A percentile compares a stretch with the other conserved stretches of the same genome.
phyloP scores from a whole-genome alignment of 2,113 vertebrate species.

The Eudyptes chrysolophus region DNA sequence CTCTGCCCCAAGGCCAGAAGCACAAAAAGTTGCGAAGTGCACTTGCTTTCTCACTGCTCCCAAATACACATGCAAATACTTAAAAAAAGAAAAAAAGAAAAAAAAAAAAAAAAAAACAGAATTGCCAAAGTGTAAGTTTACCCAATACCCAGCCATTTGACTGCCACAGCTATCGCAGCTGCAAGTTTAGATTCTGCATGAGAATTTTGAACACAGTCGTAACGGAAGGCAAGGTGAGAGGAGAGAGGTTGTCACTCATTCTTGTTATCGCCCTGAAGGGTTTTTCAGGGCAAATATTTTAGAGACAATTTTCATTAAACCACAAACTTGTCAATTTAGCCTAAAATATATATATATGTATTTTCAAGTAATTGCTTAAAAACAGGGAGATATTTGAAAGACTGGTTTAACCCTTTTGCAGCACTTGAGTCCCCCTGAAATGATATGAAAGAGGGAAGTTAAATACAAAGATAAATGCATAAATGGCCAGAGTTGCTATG shows the following conservation, averaged over 20 bases:
- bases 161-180: slow-evolving; percentile 58
- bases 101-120: neutral
- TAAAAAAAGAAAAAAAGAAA: neutral
- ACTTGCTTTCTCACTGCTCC: neutral
- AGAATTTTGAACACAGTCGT: slow-evolving; percentile 60
- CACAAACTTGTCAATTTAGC: slow-evolving; percentile 62
- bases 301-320: slow-evolving; percentile 68
- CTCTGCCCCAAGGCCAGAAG: neutral
- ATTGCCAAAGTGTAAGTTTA: slow-evolving; percentile 3
- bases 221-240: slow-evolving; percentile 62
- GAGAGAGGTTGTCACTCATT: slow-evolving; percentile 10
- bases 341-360: neutral
- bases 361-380: slow-evolving; percentile 65
- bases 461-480: slow-evolving; percentile 75
- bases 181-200: slow-evolving; percentile 43
- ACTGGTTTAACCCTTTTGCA: slow-evolving; percentile 67
- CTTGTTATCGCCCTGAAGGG: slow-evolving; percentile 59
- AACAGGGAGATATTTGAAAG: slow-evolving; percentile 22
- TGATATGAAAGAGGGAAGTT: slow-evolving; percentile 63
- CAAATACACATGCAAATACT: neutral
- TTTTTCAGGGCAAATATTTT: slow-evolving; percentile 73
- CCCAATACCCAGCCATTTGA: neutral
- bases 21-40: fast-evolving
- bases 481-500: slow-evolving; percentile 77
- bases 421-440: slow-evolving; percentile 60